These are phyloP conservation scores for Chiridota heheva DNA, from an alignment of 35 echinoderm and acorn worm species.

Conservation along the genomic window DNA sequence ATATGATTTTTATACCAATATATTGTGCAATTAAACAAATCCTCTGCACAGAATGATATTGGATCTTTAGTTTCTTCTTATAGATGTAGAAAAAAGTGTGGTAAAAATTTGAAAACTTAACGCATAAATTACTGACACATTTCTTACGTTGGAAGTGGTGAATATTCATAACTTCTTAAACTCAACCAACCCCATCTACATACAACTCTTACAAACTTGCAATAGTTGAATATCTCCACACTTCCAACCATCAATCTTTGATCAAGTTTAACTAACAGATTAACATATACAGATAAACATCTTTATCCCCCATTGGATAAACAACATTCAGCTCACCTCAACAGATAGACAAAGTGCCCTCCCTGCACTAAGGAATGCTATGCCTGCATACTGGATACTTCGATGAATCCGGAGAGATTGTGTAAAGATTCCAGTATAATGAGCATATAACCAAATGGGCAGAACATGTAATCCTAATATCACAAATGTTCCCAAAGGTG, in stretches of 20 bases:
- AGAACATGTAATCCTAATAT: constrained; percentile 66
- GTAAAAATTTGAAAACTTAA: too few species aligned
- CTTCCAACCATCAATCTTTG: background rate
- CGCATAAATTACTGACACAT: too few species aligned
- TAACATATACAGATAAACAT: background rate
- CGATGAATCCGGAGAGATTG: constrained; percentile 47
- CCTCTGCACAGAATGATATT: too few species aligned
- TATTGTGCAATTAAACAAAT: too few species aligned
- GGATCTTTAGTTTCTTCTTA: too few species aligned
- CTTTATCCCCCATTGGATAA: background rate
- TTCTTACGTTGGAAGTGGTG: background rate
- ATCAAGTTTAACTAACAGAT: background rate
- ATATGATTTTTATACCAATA: too few species aligned
- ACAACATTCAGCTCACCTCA: constrained; percentile 47
- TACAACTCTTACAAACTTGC: background rate
- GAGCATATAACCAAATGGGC: constrained; percentile 86
- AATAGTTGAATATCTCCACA: background rate
- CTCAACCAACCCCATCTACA: background rate
- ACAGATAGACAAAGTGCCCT: constrained; percentile 67
- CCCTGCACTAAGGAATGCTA: constrained; percentile 70
- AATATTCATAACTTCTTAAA: background rate
- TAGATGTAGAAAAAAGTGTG: too few species aligned
- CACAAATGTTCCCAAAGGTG: constrained; percentile 62
- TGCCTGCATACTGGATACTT: constrained; percentile 59
- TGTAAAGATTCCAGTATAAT: constrained; percentile 55